Evolutionary conservation across 2,888 invertebrate genomes (phyloP).

Genomic region (Metopia argyrocephala): DNA sequence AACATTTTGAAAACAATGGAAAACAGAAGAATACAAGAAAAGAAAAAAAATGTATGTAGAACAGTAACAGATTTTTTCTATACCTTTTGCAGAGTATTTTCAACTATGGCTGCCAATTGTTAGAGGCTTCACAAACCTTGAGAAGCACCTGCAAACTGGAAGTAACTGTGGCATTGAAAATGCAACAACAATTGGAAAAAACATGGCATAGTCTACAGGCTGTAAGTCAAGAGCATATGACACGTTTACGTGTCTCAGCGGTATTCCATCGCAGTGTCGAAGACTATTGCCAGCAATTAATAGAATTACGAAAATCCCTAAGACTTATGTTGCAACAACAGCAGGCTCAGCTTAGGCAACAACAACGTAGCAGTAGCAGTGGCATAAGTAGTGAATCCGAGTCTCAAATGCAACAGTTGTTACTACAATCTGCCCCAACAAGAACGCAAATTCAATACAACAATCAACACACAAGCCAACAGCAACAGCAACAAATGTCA

Average conservation of each 20-base stretch:
- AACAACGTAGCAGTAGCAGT: conserved; percentile 69
- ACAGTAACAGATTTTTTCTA: not conserved
- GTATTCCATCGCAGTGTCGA: conserved; percentile 86
- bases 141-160: conserved; percentile 85
- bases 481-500: conserved; percentile 1
- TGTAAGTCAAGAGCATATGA: conserved; percentile 87
- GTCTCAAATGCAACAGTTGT: conserved; percentile 46
- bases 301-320: conserved; percentile 82
- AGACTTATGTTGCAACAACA: conserved; percentile 70
- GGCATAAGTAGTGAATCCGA: conserved; percentile 66
- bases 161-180: conserved; percentile 81
- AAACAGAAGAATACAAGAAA: not conserved
- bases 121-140: conserved; percentile 86
- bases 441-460: conserved; percentile 11
- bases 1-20: not conserved
- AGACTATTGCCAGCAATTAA: conserved; percentile 83
- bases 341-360: conserved; percentile 69
- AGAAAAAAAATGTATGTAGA: not conserved
- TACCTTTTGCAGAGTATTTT: conserved; percentile 83
- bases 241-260: conserved; percentile 85
- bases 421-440: no score
- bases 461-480: not conserved
- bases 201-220: conserved; percentile 85
- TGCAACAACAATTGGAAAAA: conserved; percentile 81
- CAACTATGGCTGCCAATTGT: conserved; percentile 88